Base-by-base conservation (phyloP, 2,888 invertebrate species). In the Drosophila affinis region DNA sequence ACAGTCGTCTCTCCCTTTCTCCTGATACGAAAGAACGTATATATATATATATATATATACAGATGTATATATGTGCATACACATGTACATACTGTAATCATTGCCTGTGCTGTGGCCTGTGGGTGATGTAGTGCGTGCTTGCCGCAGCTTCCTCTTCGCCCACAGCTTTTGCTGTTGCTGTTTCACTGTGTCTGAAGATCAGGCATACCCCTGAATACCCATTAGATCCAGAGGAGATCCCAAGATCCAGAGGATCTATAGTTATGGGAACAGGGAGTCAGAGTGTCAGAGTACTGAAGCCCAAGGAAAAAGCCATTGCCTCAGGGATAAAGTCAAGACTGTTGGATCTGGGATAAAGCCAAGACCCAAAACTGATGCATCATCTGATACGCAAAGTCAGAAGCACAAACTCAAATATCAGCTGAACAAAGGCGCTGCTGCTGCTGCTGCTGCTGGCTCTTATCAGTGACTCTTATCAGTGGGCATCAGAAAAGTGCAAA, bases 401-500 rank as follows among this genome's bases (percentile, higher is more conserved):
- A 24, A 34, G 12, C 12, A 10, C 3, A 12, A 4, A 34, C 34
- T 34, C 4, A 34, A 12, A 4, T 34, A 12, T 39, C 1, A 39
- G 34, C 34, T 12, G 34, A 39, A 4, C 4, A 24, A 24, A 24
- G 24, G 24, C 24, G 5, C 3, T 24, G 24, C 3, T 24, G 24
- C 24, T 24, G 24, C 18, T 18, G 18, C 18, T 18, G 18, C 18
- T 18, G n/a, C n/a, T n/a, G n/a, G n/a, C n/a, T 17, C 27, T 45
- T 68, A 67, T 67, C 67, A 68, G 49, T 68, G 24, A n/a, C n/a
- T n/a, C 27, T 45, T 68, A 67, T 67, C 67, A 68, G 49, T 68
- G 24, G 27, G 27, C 69, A 67, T 67, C 67, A 69, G 44, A 56
- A 29, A 29, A 44, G 12, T 46, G 52, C 55, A 39, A 51, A 51